Base-by-base conservation (phyloP, 2,888 invertebrate genomes). In the Diabrotica balteata region DNA sequence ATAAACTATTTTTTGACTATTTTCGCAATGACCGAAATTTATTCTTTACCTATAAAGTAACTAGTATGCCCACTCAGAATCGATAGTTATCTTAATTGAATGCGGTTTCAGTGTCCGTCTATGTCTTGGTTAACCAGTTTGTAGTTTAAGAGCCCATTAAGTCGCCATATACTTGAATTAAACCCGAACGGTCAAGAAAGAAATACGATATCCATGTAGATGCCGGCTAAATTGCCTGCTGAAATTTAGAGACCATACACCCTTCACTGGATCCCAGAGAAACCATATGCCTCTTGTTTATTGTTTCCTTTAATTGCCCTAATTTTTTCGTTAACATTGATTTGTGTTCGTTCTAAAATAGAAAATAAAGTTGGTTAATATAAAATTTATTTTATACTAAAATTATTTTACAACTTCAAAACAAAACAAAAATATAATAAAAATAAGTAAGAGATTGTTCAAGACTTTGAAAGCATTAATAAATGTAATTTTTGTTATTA, bases 171-270 rank as follows among this genome's bases (percentile, higher is more conserved):
- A 66, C 57, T 71, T 64, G 66, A 68, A 69, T 72, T 72, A 70
- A 65, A 58, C 54, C 58, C 55, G 47, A 63, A 44, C 63, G 67
- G 69, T 67, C 72, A 72, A 70, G 70, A 67, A 72, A 72, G 72
- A 72, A 72, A 69, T 70, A 72, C 67, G 62, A 63, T 52, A 60
- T 49, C 55, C 60, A 45, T 62, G 63, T 66, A 62, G 63, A 57
- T 70, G 57, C 54, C 52, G 9, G 54, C 8, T 17, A 51, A 58
- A 53, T 59, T 58, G 60, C 58, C 45, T 62, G 58, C 60, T 61
- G 61, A 51, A 64, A 71, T 71, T 71, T 66, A 63, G 47, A 58
- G 42, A n/a, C 46, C 59, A 55, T 55, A 55, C 17, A 63, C 59
- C 61, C 46, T 52, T 52, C 32, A n/a, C 51, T 11, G 46, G 43